These are phyloP conservation scores for Andrena chrysosceles DNA, from an alignment of 2,888 invertebrate genomes.

Conservation along the genomic window DNA sequence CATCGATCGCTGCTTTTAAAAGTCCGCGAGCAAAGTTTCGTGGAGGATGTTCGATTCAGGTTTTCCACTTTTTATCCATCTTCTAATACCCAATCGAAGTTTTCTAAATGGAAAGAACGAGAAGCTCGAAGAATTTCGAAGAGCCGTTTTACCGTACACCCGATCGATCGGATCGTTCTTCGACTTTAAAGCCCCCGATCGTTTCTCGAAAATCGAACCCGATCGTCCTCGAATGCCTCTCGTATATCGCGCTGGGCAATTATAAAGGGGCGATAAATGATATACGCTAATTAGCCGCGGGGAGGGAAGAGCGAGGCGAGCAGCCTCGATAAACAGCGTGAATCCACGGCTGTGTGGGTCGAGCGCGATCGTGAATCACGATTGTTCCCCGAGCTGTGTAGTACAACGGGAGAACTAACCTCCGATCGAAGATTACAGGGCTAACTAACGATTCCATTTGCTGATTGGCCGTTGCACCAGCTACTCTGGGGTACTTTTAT, in stretches of 20 bases:
- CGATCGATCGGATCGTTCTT: background rate
- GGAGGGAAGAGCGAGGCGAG: background rate
- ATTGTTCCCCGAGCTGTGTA: constrained; percentile 65
- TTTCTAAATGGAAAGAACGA: no score
- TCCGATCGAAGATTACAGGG: constrained; percentile 66
- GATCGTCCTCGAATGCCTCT: background rate
- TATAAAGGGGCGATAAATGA: constrained; percentile 51
- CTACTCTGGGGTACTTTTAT: constrained; percentile 57
- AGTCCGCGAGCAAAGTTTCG: background rate
- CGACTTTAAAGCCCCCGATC: background rate
- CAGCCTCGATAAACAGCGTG: constrained; percentile 54
- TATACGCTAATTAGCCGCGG: constrained; percentile 60
- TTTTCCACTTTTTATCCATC: background rate
- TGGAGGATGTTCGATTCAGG: background rate
- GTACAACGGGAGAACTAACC: constrained; percentile 68
- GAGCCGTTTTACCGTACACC: no score
- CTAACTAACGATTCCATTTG: constrained; percentile 75
- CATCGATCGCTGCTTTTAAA: background rate
- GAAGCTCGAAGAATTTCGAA: no score
- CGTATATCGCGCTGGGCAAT: constrained; percentile 15
- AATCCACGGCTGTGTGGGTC: constrained; percentile 33
- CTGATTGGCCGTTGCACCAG: constrained; percentile 63
- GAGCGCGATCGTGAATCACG: constrained; percentile 66
- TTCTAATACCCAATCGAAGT: no score
- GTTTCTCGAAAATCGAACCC: no score